Evolutionary conservation across 2,888 invertebrate species (phyloP), one percentile per base, ranked within the genome.

Genomic region (Fragum sueziense): DNA sequence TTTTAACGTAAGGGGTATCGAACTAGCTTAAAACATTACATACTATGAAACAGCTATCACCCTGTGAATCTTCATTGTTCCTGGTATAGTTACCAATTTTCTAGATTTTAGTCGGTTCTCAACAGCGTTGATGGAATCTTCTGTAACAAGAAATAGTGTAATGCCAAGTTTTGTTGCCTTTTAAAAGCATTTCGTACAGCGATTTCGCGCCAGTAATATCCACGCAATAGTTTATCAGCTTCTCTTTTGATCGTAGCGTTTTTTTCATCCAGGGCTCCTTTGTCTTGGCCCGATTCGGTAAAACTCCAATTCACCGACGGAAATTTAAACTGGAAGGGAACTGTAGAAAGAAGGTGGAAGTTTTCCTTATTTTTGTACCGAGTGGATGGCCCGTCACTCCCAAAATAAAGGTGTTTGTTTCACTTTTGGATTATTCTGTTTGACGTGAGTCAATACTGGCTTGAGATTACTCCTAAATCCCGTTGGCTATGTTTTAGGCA

Each of bases 401-500:
- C 83, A 27, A 85, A 76, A 67, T 82, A 73, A 0, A 86, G 25
- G 6, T 34, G 65, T 14, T n/a, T n/a, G n/a, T n/a, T 77, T 31
- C 0, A 84, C 73, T 25, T 70, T 51, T 34, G 86, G 83, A 51
- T 75, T 41, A 9, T 68, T 59, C 22, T 76, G 20, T 61, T 59
- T 78, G n/a, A 85, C 79, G 1, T 70, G 61, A 29, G 77, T 72
- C 22, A 87, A 67, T 29, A 91, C 80, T 80, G 92, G 92, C 74
- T 87, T 72, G 37, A 93, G 82, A 84, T 93, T 92, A 51, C 90
- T 90, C 92, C 93, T 93, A 68, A 93, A 91, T 22, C 92, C 92
- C 62, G 87, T 85, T 51, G 92, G 90, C 88, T 88, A 88, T 93
- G 93, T 9, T 67, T 34, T 27, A 52, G 29, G 33, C 51, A 65